Evolutionary conservation across 2,113 vertebrate genomes (phyloP).

Genomic region (Neopipo cinnamomea): DNA sequence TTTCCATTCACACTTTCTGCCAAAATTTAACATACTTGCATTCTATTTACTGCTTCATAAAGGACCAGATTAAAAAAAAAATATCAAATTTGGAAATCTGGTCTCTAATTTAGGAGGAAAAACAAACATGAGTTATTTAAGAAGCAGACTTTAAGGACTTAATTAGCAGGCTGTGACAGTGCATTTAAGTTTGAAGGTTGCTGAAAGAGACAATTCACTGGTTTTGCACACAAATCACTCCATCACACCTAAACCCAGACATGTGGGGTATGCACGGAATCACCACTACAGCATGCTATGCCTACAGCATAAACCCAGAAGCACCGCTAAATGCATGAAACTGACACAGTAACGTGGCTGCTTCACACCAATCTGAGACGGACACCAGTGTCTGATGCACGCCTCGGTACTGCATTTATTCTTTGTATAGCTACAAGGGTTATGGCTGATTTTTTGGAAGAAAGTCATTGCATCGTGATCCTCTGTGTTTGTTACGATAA

Average conservation of each 20-base stretch:
- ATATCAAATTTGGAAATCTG: neutral
- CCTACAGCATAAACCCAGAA: neutral
- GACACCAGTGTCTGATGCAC: neutral
- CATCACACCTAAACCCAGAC: neutral
- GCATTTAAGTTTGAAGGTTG: neutral
- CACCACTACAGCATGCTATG: rapidly evolving
- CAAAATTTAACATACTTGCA: neutral
- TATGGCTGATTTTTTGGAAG: neutral
- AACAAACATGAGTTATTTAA: neutral
- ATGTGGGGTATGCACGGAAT: neutral
- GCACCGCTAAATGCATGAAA: neutral
- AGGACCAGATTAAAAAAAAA: neutral
- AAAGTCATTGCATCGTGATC: neutral
- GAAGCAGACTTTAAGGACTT: neutral
- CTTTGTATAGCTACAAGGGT: neutral
- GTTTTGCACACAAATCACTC: neutral
- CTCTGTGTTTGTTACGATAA: too few species aligned
- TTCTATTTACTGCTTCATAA: neutral
- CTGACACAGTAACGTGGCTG: neutral
- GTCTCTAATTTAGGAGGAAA: neutral
- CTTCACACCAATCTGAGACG: neutral
- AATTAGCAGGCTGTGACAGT: neutral
- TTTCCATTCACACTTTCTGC: neutral
- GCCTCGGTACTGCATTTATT: neutral
- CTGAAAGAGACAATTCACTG: neutral